phyloP scores from a whole-genome alignment of 2,888 invertebrate genomes.

The Imbricaverruca yamaguchii region DNA sequence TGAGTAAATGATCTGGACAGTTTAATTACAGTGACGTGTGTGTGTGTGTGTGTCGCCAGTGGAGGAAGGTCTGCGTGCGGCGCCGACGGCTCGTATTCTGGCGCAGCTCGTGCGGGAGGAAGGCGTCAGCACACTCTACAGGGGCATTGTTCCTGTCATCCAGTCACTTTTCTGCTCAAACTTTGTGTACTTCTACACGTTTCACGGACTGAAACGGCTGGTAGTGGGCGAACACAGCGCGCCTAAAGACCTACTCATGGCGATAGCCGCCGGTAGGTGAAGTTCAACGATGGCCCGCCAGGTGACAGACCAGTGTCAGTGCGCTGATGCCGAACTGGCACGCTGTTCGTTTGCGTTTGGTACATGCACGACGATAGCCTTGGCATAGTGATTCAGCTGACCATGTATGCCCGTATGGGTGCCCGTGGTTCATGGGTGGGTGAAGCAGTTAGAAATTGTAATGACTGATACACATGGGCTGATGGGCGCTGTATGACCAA shows the following conservation, averaged over 20 bases:
- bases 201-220: conserved; percentile 67
- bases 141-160: conserved; percentile 72
- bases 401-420: too few relatives aligned
- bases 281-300: too few relatives aligned
- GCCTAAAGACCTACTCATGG: conserved; percentile 61
- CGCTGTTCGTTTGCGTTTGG: too few relatives aligned
- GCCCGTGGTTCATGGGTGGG: too few relatives aligned
- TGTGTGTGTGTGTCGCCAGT: neutral
- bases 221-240: conserved; percentile 49
- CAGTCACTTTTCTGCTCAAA: conserved; percentile 79
- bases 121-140: conserved; percentile 52
- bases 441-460: too few relatives aligned
- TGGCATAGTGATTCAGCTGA: too few relatives aligned
- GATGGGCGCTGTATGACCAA: too few relatives aligned
- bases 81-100: neutral
- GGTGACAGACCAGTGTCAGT: too few relatives aligned
- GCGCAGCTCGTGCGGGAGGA: neutral
- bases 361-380: too few relatives aligned
- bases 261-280: conserved; percentile 61
- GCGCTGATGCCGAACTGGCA: too few relatives aligned
- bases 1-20: neutral
- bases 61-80: neutral
- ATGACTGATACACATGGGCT: too few relatives aligned
- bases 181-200: conserved; percentile 91
- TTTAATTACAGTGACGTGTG: neutral